phyloP scores from a whole-genome alignment of 2,888 invertebrate genomes.

The Leptinotarsa peninsularis region DNA sequence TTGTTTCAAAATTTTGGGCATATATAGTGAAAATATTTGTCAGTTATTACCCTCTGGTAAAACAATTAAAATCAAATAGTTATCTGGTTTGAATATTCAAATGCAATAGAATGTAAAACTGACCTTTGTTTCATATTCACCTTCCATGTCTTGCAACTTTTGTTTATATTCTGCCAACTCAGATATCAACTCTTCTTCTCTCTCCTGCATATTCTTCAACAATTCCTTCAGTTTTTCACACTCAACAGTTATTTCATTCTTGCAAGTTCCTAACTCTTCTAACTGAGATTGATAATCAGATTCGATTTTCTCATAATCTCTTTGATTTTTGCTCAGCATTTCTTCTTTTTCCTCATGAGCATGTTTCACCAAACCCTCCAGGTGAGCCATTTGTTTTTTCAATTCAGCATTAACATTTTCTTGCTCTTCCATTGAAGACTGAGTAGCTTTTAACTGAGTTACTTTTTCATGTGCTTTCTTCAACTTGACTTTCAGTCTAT shows the following conservation, averaged over 20 bases:
- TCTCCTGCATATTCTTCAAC: conserved; percentile 54
- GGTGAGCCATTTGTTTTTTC: conserved; percentile 67
- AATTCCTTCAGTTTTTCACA: conserved; percentile 66
- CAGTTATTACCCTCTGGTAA: too few relatives aligned
- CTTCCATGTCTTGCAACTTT: conserved; percentile 39
- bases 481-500: conserved; percentile 53
- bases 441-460: conserved; percentile 49
- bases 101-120: not conserved
- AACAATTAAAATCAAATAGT: not conserved
- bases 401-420: conserved; percentile 68
- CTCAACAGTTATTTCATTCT: conserved; percentile 59
- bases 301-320: conserved; percentile 68
- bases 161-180: conserved; percentile 47
- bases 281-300: conserved; percentile 67
- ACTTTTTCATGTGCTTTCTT: conserved; percentile 53
- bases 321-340: conserved; percentile 63
- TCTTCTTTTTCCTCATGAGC: conserved; percentile 65
- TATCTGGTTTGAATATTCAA: not conserved
- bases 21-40: too few relatives aligned
- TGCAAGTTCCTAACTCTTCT: conserved; percentile 59
- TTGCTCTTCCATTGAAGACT: conserved; percentile 56
- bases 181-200: conserved; percentile 45
- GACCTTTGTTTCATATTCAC: conserved; percentile 36
- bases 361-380: conserved; percentile 67
- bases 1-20: too few relatives aligned